Conservation (phyloP, 23 tunicate species). For the Corella eumyota region DNA sequence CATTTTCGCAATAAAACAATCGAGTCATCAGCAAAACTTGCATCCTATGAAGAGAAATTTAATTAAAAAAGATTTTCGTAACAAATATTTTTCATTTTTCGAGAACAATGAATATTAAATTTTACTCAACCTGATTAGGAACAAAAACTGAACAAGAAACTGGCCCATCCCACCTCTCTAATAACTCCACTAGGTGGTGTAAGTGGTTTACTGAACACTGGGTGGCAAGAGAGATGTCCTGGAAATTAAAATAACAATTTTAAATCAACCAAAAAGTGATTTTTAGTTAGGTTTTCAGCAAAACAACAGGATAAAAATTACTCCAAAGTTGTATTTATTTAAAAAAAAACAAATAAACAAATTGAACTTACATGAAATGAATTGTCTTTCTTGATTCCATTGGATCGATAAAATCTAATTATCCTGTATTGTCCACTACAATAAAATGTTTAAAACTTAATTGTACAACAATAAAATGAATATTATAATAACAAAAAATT, state of each 20-base stretch:
- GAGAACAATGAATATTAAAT: background rate
- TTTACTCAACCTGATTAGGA: slow-evolving; percentile 43
- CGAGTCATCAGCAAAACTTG: slow-evolving; percentile 84
- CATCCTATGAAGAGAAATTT: slow-evolving; percentile 38
- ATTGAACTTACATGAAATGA: slow-evolving; percentile 43
- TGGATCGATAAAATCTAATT: slow-evolving; percentile 43
- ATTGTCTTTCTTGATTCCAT: slow-evolving; percentile 46
- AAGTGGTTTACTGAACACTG: slow-evolving; percentile 96
- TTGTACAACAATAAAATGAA: background rate
- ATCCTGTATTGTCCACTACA: slow-evolving; percentile 75
- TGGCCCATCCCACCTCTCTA: slow-evolving; percentile 92
- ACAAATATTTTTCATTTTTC: background rate
- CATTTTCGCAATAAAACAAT: slow-evolving; percentile 51
- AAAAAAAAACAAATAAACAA: no score
- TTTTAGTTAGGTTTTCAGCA: background rate
- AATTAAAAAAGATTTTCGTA: background rate
- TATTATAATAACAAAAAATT: background rate
- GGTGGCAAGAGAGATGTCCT: slow-evolving; percentile 91
- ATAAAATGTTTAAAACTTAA: background rate
- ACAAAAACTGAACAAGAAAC: slow-evolving; percentile 82
- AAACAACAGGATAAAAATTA: background rate
- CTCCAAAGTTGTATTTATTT: background rate
- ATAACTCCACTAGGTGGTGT: slow-evolving; percentile 96
- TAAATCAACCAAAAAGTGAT: background rate
- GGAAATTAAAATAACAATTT: background rate